These are phyloP conservation scores for Hyles lineata DNA, from an alignment of 2,888 invertebrate species.

Conservation along the genomic window DNA sequence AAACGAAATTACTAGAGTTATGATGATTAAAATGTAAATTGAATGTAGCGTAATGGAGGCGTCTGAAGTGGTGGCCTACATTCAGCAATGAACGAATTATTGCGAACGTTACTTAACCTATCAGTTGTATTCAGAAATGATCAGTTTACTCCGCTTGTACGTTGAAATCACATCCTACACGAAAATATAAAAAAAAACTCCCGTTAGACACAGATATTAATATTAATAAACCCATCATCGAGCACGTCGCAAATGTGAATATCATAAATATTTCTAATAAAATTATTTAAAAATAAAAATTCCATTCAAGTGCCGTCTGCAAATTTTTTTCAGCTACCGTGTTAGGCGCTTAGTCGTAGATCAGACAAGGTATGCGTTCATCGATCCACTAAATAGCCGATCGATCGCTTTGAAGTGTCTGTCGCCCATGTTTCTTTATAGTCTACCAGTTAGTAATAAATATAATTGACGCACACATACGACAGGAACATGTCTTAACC, in stretches of 20 bases:
- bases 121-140: slow-evolving; percentile 44
- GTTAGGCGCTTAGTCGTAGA: slow-evolving; percentile 39
- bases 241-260: neutral
- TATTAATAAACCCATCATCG: neutral
- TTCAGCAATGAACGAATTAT: slow-evolving; percentile 61
- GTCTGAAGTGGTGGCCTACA: slow-evolving; percentile 65
- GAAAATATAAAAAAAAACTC: neutral
- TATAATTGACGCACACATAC: slow-evolving; percentile 79
- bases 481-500: slow-evolving; percentile 70
- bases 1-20: slow-evolving; percentile 35
- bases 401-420: slow-evolving; percentile 81
- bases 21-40: slow-evolving; percentile 34
- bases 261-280: neutral
- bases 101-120: slow-evolving; percentile 54
- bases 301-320: slow-evolving; percentile 30
- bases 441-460: slow-evolving; percentile 78
- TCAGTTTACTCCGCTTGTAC: slow-evolving; percentile 33
- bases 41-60: slow-evolving; percentile 46
- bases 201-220: neutral
- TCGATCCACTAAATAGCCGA: slow-evolving; percentile 70
- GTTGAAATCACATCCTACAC: neutral
- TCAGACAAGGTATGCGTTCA: slow-evolving; percentile 52
- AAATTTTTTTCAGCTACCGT: slow-evolving; percentile 25
- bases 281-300: slow-evolving; percentile 25
- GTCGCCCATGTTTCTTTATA: slow-evolving; percentile 75